Conservation (phyloP, 2,888 invertebrate species). For the Cephonodes hylas region DNA sequence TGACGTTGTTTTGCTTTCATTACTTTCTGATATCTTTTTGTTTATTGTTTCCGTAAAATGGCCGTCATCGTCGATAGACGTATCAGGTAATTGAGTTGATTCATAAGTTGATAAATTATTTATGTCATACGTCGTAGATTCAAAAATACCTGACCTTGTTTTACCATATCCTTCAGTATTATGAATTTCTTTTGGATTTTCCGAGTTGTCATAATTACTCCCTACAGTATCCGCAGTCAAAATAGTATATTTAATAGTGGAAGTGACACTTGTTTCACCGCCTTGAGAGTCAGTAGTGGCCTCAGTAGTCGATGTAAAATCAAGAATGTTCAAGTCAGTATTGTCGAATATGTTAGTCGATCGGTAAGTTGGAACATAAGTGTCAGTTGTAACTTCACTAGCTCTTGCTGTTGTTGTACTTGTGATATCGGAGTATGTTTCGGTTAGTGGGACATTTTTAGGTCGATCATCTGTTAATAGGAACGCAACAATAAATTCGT, state of each 20-base stretch:
- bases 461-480: slow-evolving; percentile 78
- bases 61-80: background rate
- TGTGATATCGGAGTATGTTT: slow-evolving; percentile 58
- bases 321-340: slow-evolving; percentile 10
- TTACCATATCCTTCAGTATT: background rate
- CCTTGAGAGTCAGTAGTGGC: slow-evolving; percentile 2
- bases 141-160: slow-evolving; percentile 6
- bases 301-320: slow-evolving; percentile 3
- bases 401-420: slow-evolving; percentile 49
- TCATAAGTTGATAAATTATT: background rate
- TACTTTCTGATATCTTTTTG: background rate
- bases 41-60: background rate
- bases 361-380: slow-evolving; percentile 31
- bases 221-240: slow-evolving; percentile 9
- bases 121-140: slow-evolving; percentile 1
- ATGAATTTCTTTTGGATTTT: background rate
- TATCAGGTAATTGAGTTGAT: slow-evolving; percentile 11
- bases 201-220: background rate
- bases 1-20: background rate
- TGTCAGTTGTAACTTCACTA: slow-evolving; percentile 42
- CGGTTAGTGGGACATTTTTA: slow-evolving; percentile 76
- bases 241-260: slow-evolving; percentile 19
- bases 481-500: slow-evolving; percentile 64
- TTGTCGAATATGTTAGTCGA: slow-evolving; percentile 8
- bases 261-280: slow-evolving; percentile 13